Evolutionary conservation across 64 coral and sea anemone species (phyloP), one percentile per base, ranked within the genome.

Genomic region (Montipora sp.): DNA sequence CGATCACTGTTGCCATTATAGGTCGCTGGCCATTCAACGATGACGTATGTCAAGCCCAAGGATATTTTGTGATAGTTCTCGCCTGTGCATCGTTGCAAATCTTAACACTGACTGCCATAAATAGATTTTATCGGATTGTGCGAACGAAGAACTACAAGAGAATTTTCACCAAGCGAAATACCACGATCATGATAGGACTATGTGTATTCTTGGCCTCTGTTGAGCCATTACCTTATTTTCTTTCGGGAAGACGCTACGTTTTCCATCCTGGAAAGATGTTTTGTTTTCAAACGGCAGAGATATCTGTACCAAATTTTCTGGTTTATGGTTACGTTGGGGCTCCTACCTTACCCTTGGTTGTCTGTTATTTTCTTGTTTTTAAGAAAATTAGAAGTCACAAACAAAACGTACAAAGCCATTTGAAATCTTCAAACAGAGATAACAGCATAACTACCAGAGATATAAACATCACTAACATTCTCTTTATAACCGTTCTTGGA

Each of bases 231-330:
- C 82, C 72, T 8, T 87, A 93, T 14, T 24, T 93, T 8, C 57
- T 70, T 2, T 87, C 88, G 73, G 92, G 92, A 45, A 78, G 81
- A 63, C 80, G 24, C 3, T 96, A 94, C 48, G 76, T 77, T 3
- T 96, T 96, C 60, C 92, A 96, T 48, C 89, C 95, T 14, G 95
- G 95, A 2, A 96, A 96, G 60, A 43, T 87, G 70, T 91, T 96
- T 79, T 96, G 95, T 14, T 96, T 94, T 89, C 92, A 91, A 47
- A 79, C 90, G 48, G 78, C 49, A 43, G 84, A 92, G 50, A 77
- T 70, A 15, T 91, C 88, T 6, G 44, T 95, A 73, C 63, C 89
- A 87, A 75, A 75, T 43, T 73, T 92, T 3, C 14, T 91, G 8
- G 94, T 95, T 3, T 95, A 95, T 57, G 19, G 66, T 10, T 91